phyloP scores from a whole-genome alignment of 2,797 vertebrate species.

The Schizopygopsis pylzovi region DNA sequence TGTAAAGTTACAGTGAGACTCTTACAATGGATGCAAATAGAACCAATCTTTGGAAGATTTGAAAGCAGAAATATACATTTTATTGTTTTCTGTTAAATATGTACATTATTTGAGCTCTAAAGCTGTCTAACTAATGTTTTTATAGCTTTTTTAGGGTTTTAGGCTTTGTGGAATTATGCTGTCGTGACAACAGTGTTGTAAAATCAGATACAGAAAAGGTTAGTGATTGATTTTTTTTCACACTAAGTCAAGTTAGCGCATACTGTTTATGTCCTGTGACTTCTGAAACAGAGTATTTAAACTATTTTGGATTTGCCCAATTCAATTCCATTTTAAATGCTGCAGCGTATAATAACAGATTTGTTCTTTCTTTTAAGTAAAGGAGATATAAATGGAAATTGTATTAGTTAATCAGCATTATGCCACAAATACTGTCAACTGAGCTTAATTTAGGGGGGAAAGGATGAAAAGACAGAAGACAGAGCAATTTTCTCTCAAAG shows the following conservation, averaged over 20 bases:
- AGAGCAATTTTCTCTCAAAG: constrained; percentile 20
- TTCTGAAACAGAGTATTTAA: neutral
- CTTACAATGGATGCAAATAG: neutral
- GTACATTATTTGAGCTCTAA: neutral
- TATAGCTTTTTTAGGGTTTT: neutral
- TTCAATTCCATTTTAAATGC: neutral
- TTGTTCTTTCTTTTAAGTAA: neutral
- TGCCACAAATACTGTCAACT: neutral
- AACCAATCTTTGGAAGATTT: neutral
- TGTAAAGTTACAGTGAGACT: neutral
- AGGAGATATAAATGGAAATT: neutral
- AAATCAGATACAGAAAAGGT: neutral
- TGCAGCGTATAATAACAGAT: neutral
- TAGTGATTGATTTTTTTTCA: neutral
- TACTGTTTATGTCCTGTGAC: neutral
- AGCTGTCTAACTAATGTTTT: neutral
- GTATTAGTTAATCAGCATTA: neutral
- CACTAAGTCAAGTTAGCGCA: neutral
- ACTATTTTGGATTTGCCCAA: neutral
- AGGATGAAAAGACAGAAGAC: neutral
- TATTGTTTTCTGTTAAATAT: neutral
- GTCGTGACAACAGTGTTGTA: neutral
- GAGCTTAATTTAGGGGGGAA: neutral
- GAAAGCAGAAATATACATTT: neutral
- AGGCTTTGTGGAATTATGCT: neutral